Evolutionary conservation across 2,797 vertebrate genomes (phyloP).

Genomic region (Coccyzus lansbergi): DNA sequence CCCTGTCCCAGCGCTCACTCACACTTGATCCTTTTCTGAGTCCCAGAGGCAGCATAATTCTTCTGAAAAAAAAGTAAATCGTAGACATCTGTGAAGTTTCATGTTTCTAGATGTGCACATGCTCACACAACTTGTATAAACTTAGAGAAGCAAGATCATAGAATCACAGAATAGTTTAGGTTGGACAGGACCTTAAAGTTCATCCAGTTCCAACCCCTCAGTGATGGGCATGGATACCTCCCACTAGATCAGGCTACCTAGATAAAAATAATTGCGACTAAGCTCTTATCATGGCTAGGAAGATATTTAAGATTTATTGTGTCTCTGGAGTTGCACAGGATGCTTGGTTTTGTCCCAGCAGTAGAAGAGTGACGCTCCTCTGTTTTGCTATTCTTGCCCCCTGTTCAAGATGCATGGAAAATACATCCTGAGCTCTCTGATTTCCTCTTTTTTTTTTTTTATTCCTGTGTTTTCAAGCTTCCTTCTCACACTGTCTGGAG

Average conservation of each 20-base stretch:
- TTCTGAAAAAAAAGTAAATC: background rate
- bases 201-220: no score
- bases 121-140: background rate
- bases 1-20: accelerated
- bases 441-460: conserved; percentile 63
- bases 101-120: background rate
- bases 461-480: conserved; percentile 48
- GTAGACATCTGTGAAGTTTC: background rate
- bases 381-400: conserved; percentile 21
- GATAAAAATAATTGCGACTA: background rate
- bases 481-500: conserved; percentile 35
- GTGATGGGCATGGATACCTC: no score
- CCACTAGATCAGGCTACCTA: no score
- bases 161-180: no score
- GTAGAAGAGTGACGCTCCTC: background rate
- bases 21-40: background rate
- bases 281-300: background rate
- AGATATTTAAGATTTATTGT: background rate
- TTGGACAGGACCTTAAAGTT: no score
- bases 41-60: background rate
- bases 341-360: background rate
- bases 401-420: conserved; percentile 27
- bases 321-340: background rate
- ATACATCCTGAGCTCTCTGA: conserved; percentile 42
- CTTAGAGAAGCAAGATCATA: background rate